Evolutionary conservation across 2,113 vertebrate genomes (phyloP), one percentile per base, ranked within the genome.

Genomic region (Steatornis caripensis): DNA sequence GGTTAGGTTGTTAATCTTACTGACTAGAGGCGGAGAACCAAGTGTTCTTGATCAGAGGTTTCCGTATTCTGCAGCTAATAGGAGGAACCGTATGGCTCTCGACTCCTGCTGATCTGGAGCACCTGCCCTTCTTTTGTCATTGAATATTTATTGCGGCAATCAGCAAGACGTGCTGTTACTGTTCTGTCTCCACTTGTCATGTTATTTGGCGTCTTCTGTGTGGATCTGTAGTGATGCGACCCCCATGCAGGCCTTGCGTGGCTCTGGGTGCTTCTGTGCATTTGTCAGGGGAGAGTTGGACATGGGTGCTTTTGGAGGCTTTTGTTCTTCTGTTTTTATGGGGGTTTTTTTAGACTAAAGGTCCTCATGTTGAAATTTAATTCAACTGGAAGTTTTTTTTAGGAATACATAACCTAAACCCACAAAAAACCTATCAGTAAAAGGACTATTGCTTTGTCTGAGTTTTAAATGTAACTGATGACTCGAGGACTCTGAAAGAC

Each of bases 191-290:
- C 32, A 2, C 41, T 69, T 54, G n/a, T n/a, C 13, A 0, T 30
- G n/a, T 10, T 77, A 5, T 12, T 65, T 55, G n/a, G 5, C 80
- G 78, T 64, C 39, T 91, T 60, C 10, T 12, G 0, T 5, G 45
- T 57, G 80, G 36, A 7, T 64, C 57, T 21, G 22, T 30, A 27
- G 19, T 5, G 19, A 5, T 26, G 19, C 0, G 0, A 29, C 55
- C n/a, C 32, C 48, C 7, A 1, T 6, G 0, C 0, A 0, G 34
- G 30, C n/a, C 48, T 32, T 46, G 19, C 29, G 61, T 1, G 3
- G 49, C 69, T 49, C 36, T 27, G 5, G 45, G 51, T 2, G 7
- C 12, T 60, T n/a, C 23, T 32, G 15, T 16, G 9, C 1, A 0
- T 29, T 5, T 39, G 14, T 36, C 11, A 8, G 16, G 11, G 32